These are phyloP conservation scores for Drosophila engyochracea DNA, from an alignment of 2,888 invertebrate genomes.

Conservation along the genomic window DNA sequence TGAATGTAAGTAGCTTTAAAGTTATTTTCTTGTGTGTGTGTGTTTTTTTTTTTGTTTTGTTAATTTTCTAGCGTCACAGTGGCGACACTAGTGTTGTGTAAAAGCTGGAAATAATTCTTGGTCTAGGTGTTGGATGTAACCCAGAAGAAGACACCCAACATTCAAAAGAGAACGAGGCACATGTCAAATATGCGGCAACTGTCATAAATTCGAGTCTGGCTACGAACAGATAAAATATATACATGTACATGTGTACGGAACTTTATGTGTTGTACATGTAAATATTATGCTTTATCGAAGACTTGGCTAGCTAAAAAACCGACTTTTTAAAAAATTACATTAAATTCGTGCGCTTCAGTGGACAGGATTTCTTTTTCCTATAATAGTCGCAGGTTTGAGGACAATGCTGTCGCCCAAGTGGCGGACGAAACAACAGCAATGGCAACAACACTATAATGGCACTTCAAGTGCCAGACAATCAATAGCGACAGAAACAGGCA, in stretches of 20 bases:
- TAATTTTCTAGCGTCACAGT: constrained; percentile 62
- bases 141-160: constrained; percentile 14
- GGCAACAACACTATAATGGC: constrained; percentile 53
- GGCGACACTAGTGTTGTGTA: constrained; percentile 62
- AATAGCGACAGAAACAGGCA: constrained; percentile 67
- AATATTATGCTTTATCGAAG: constrained; percentile 31
- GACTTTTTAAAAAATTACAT: constrained; percentile 79
- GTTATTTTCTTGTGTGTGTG: constrained; percentile 20
- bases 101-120: constrained; percentile 47
- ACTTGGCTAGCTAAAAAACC: constrained; percentile 58
- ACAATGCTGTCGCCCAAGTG: constrained; percentile 72
- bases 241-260: constrained; percentile 14
- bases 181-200: constrained; percentile 66
- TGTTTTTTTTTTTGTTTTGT: constrained; percentile 9
- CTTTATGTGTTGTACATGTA: constrained; percentile 15
- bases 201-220: constrained; percentile 76
- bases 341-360: constrained; percentile 78
- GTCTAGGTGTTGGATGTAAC: constrained; percentile 63
- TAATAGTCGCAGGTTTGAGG: constrained; percentile 57
- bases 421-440: constrained; percentile 51
- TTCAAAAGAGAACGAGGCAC: constrained; percentile 16
- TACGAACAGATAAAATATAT: constrained; percentile 61
- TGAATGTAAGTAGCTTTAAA: constrained; percentile 64
- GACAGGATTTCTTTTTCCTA: constrained; percentile 55
- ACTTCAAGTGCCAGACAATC: constrained; percentile 74